Evolutionary conservation across 2,797 vertebrate genomes (phyloP), one percentile per base, ranked within the genome.

Genomic region (Glossophaga mutica): DNA sequence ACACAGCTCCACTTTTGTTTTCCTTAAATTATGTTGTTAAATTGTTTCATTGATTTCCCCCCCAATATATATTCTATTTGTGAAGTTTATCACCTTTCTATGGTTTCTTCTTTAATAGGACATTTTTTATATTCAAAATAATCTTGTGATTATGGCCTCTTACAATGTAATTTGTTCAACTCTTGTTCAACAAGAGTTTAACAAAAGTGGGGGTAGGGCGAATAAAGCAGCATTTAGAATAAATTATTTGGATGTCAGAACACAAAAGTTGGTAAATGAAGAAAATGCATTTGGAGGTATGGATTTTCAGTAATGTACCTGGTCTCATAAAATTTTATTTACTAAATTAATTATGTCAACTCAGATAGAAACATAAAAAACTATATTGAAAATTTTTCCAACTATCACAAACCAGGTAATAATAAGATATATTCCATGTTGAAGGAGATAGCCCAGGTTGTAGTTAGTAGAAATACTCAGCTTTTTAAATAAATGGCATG

Each of bases 281-380:
- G 21, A 46, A 92, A 71, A 19, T 37, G 0, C 9, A 84, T 22
- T 89, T 65, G 57, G n/a, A 22, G 6, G 2, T 65, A 46, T n/a
- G 78, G 62, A 67, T 85, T 94, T 87, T 81, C 29, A 79, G 46
- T 73, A 52, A 95, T 78, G 2, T 68, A 44, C 2, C 42, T 92
- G 24, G 14, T 91, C 42, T 77, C 21, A 29, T 76, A 59, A 90
- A 91, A 90, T 84, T 81, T 90, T 90, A 73, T 95, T 90, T 71
- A 87, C 24, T 67, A 67, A 92, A 57, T 59, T 81, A 81, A 46
- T 67, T 95, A 62, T 79, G 85, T 71, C 57, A 44, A 84, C 65
- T 90, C 15, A 37, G 11, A 15, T 34, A 71, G 42, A 88, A 87
- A 78, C 11, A 83, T 82, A 26, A 77, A 42, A 78, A 79, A 48